These are phyloP conservation scores for Odontocolon sp. DNA, from an alignment of 2,888 invertebrate species.

Conservation along the genomic window DNA sequence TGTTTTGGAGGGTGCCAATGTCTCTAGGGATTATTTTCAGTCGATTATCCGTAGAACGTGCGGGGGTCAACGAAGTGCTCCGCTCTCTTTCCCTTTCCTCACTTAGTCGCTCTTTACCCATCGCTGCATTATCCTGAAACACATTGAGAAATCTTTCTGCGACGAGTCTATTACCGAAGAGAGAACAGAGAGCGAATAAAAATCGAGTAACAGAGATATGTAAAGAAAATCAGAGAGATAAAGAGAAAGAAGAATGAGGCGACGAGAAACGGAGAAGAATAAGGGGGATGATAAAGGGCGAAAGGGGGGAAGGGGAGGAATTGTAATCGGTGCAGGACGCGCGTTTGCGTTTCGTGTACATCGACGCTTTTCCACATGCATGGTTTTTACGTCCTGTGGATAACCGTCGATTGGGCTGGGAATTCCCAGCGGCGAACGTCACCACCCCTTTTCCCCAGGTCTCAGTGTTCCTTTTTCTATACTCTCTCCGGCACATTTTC, in stretches of 20 bases:
- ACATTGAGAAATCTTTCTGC: constrained; percentile 51
- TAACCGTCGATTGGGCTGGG: constrained; percentile 65
- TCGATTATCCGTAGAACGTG: constrained; percentile 77
- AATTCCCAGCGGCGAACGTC: constrained; percentile 63
- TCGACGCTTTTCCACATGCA: constrained; percentile 61
- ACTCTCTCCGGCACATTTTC: constrained; percentile 57
- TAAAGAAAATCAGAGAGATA: constrained; percentile 50
- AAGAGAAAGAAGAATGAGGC: constrained; percentile 55
- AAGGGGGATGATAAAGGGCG: constrained; percentile 45
- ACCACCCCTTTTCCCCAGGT: constrained; percentile 28
- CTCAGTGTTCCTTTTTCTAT: constrained; percentile 29
- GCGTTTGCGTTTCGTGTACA: constrained; percentile 55
- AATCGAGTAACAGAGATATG: constrained; percentile 4
- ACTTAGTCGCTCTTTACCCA: constrained; percentile 38
- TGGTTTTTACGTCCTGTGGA: constrained; percentile 62
- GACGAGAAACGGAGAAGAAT: constrained; percentile 40
- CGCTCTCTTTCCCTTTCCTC: constrained; percentile 32
- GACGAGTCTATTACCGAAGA: constrained; percentile 65
- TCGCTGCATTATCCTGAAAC: constrained; percentile 59
- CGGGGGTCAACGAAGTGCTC: constrained; percentile 68
- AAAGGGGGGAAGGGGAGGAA: constrained; percentile 19
- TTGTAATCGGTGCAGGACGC: constrained; percentile 57
- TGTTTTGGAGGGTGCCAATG: constrained; percentile 57
- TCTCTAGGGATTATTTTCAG: constrained; percentile 80
- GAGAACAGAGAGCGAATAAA: constrained; percentile 34